phyloP scores from a whole-genome alignment of 1,140 invertebrate genomes.

The Hylyphantes graminicola region DNA sequence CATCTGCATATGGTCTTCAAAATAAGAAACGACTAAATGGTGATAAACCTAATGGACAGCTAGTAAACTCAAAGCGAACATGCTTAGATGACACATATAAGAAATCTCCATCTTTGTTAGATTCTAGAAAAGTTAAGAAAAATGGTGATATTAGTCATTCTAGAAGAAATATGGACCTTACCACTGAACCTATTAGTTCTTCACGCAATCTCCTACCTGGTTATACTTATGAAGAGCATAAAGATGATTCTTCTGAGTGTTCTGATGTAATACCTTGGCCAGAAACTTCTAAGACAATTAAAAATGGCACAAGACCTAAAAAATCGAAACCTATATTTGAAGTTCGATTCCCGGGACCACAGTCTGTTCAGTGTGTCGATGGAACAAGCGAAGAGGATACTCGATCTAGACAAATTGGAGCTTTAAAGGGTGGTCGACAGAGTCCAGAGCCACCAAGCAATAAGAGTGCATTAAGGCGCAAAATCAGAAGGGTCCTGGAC shows the following conservation, averaged over 20 bases:
- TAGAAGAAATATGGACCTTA: not conserved
- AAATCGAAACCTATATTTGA: not conserved
- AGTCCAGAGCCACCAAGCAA: conserved; percentile 4
- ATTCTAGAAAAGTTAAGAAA: conserved; percentile 4
- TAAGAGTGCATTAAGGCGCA: conserved; percentile 16
- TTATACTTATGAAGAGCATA: conserved; percentile 45
- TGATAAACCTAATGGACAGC: conserved; percentile 35
- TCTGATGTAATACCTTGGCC: conserved; percentile 6
- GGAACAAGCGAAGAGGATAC: conserved; percentile 52
- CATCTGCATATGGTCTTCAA: not conserved
- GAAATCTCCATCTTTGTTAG: not conserved
- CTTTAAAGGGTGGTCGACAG: conserved; percentile 41
- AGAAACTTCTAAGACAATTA: not conserved
- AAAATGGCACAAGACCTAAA: not conserved
- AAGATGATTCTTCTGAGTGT: conserved; percentile 21
- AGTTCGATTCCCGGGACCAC: not conserved
- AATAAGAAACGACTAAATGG: conserved; percentile 53
- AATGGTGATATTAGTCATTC: not conserved
- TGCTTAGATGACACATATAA: conserved; percentile 28
- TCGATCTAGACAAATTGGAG: conserved; percentile 11
- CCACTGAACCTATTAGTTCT: not conserved
- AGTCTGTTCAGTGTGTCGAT: conserved; percentile 33
- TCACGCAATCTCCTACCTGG: conserved; percentile 14
- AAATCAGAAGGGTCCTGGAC: conserved; percentile 31
- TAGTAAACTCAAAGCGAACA: conserved; percentile 43